These are phyloP conservation scores for Chunga burmeisteri DNA, from an alignment of 2,113 vertebrate species.

Conservation along the genomic window DNA sequence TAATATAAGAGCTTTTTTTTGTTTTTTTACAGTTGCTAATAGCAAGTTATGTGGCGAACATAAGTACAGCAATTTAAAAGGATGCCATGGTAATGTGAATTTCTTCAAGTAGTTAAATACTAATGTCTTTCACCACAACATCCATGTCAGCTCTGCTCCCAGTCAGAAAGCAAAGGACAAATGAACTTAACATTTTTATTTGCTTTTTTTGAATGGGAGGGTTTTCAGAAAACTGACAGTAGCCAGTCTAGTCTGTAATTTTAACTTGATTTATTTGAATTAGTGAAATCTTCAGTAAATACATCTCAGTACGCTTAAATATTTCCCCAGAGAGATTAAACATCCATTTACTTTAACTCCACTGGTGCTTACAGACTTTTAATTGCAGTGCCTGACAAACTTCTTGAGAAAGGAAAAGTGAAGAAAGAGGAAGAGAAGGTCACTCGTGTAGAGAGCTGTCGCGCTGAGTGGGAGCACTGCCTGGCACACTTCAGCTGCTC, in stretches of 20 bases:
- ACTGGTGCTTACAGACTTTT: neutral
- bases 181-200: conserved; percentile 41
- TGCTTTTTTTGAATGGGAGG: conserved; percentile 46
- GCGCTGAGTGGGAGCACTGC: neutral
- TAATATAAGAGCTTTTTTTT: neutral
- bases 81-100: conserved; percentile 53
- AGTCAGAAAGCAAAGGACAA: conserved; percentile 41
- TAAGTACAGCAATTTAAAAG: conserved; percentile 65
- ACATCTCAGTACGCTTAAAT: conserved; percentile 7
- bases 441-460: neutral
- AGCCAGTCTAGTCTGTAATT: conserved; percentile 44
- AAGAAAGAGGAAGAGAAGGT: neutral
- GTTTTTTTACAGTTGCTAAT: conserved; percentile 49
- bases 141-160: conserved; percentile 1
- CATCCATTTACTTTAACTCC: conserved; percentile 27
- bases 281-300: conserved; percentile 56
- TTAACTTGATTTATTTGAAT: conserved; percentile 63
- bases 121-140: conserved; percentile 34
- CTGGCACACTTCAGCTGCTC: neutral
- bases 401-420: neutral
- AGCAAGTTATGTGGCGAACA: conserved; percentile 61
- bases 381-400: conserved; percentile 14
- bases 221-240: conserved; percentile 35
- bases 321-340: conserved; percentile 23
- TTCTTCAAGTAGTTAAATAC: conserved; percentile 63